Percentiles rank a stretch among this genome's conserved stretches.
Evolutionary conservation across 2,113 vertebrate genomes (phyloP).

Genomic region (Pleuronectes platessa): DNA sequence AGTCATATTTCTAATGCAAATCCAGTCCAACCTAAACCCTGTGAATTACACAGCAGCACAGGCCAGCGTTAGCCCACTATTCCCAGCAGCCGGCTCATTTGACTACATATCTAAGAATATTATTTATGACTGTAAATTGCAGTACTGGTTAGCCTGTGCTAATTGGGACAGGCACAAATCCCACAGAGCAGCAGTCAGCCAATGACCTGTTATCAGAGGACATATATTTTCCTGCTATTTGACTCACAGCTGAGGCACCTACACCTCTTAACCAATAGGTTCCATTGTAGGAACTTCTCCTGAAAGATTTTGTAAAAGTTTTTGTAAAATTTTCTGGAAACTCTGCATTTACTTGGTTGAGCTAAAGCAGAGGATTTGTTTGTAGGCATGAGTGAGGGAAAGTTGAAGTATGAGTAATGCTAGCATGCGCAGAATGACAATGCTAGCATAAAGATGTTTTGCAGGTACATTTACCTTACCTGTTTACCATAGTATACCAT

Average conservation of each 20-base stretch:
- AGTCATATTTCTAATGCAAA: conserved; percentile 21
- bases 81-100: conserved; percentile 25
- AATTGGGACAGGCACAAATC: conserved; percentile 45
- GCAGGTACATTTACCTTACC: too few relatives aligned
- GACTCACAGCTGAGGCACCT: background rate
- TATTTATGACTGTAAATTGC: conserved; percentile 49
- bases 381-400: too few relatives aligned
- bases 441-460: too few relatives aligned
- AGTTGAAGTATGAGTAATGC: too few relatives aligned
- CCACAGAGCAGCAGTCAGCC: conserved; percentile 24
- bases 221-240: conserved; percentile 13
- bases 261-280: background rate
- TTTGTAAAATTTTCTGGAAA: too few relatives aligned
- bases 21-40: conserved; percentile 7
- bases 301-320: background rate
- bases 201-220: conserved; percentile 13
- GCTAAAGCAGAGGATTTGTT: background rate
- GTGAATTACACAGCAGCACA: conserved; percentile 13
- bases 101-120: conserved; percentile 37
- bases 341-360: too few relatives aligned
- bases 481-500: too few relatives aligned
- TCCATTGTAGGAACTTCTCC: conserved; percentile 1
- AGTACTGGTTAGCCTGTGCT: conserved; percentile 40
- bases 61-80: conserved; percentile 1
- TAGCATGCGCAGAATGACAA: too few relatives aligned